Evolutionary conservation across 2,113 vertebrate genomes (phyloP).

Genomic region (Oryzias javanicus): DNA sequence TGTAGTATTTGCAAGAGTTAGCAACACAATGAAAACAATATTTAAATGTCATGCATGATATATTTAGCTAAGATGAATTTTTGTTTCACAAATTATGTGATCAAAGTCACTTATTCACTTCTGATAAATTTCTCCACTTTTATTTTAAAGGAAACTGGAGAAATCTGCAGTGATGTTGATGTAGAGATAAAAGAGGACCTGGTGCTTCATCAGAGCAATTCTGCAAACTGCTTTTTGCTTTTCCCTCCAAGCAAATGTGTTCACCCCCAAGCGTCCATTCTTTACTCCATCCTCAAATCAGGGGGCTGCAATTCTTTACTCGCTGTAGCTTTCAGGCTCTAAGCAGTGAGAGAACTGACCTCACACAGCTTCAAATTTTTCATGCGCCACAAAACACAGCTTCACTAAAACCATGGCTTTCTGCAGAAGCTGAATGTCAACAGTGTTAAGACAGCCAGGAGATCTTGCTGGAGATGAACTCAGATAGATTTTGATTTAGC

Average conservation of each 20-base stretch:
- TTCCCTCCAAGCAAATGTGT: too few species aligned
- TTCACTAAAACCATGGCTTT: conserved; percentile 9
- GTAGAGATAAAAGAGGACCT: too few species aligned
- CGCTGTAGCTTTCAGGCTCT: not conserved
- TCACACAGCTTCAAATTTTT: conserved; percentile 11
- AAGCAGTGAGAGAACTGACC: conserved; percentile 2
- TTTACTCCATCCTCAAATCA: conserved; percentile 11
- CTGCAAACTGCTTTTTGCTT: too few species aligned
- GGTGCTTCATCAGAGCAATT: too few species aligned
- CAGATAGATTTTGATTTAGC: too few species aligned
- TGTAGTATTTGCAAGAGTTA: conserved; percentile 4
- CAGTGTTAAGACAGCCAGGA: too few species aligned
- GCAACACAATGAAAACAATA: conserved; percentile 11
- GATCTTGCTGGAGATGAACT: too few species aligned
- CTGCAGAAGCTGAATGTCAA: conserved; percentile 21
- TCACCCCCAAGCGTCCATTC: not conserved
- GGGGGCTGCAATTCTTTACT: conserved; percentile 12
- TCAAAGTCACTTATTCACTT: too few species aligned
- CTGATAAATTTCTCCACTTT: too few species aligned
- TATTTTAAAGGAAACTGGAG: too few species aligned
- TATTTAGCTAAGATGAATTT: not conserved
- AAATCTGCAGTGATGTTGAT: too few species aligned
- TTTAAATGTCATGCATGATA: conserved; percentile 6
- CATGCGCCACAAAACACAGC: conserved; percentile 2
- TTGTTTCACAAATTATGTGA: too few species aligned